Evolutionary conservation across 2,888 invertebrate species (phyloP), one percentile per base, ranked within the genome.

Genomic region (Drosophila conformis): DNA sequence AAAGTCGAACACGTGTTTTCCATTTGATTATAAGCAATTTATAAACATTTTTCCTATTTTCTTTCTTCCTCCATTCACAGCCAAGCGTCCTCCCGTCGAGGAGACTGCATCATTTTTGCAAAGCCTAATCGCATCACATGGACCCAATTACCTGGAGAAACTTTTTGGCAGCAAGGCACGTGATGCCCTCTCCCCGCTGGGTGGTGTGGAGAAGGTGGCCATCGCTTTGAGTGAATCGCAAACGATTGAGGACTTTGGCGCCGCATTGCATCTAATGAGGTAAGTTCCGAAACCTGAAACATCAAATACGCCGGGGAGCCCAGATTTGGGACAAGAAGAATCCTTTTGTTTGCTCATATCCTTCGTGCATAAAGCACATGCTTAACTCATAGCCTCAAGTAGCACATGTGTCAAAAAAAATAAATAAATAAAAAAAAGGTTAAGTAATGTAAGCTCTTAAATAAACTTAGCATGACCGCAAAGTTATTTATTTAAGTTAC

Each of bases 141-240:
- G 99, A 76, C 98, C 98, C 81, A 98, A 99, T 94, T 99, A 99
- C 94, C 94, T 99, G 92, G 98, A 98, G 94, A 99, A 99, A 94
- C 94, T 99, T 69, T 99, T 99, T 91, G 99, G 99, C 60, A 97
- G 96, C 93, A 98, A 98, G 94, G 99, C 98, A 36, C 95, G 98
- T 82, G 98, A 98, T 92, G 97, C 98, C 4, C 94, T 99, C 64
- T 96, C 96, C 83, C 98, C 98, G 4, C 94, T 99, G 72, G 99
- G 99, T 51, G 99, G 99, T 51, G 98, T 99, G 25, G 97, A 98
- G 91, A 97, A 97, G 93, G 98, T 99, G 61, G 99, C 99, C 73
- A 98, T 99, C 86, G 98, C 99, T 67, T 94, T 99, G 70, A 78
- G 95, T 97, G 98, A 98, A 94, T 98, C 98, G 29, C 98, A 98